Evolutionary conservation across 1,140 invertebrate species (phyloP).

Genomic region (Drusus annulatus): DNA sequence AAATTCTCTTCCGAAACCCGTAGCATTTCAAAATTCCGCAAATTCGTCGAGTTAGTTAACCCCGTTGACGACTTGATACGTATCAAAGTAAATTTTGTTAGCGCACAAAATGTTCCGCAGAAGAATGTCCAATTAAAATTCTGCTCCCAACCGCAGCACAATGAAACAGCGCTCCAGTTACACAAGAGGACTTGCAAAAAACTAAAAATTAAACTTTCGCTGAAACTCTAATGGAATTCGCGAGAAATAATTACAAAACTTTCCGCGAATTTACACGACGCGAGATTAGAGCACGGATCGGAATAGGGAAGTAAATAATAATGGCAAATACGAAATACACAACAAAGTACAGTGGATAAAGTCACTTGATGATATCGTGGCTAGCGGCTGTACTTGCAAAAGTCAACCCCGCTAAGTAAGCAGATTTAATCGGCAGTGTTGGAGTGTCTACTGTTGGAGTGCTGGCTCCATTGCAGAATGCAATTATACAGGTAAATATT

Average conservation of each 20-base stretch:
- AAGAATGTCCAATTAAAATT: slow-evolving; percentile 46
- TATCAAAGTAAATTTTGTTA: slow-evolving; percentile 32
- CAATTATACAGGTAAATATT: slow-evolving; percentile 56
- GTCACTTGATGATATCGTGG: slow-evolving; percentile 28
- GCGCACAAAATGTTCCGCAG: slow-evolving; percentile 18
- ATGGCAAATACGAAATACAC: slow-evolving; percentile 23
- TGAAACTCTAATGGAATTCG: slow-evolving; percentile 15
- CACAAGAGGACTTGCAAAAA: slow-evolving; percentile 27
- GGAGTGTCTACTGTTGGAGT: slow-evolving; percentile 40
- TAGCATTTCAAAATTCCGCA: not conserved
- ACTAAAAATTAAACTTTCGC: slow-evolving; percentile 25
- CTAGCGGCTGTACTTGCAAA: too few relatives aligned
- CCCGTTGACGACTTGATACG: slow-evolving; percentile 4
- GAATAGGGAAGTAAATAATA: slow-evolving; percentile 26
- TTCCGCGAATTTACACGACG: slow-evolving; percentile 43
- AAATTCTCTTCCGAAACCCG: too few relatives aligned
- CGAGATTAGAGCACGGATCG: not conserved
- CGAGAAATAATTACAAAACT: slow-evolving; percentile 42
- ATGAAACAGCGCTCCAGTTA: slow-evolving; percentile 28
- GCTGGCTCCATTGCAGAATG: slow-evolving; percentile 50
- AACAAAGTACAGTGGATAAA: slow-evolving; percentile 29
- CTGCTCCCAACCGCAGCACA: not conserved
- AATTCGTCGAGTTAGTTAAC: slow-evolving; percentile 2
- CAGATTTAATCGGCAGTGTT: slow-evolving; percentile 56
- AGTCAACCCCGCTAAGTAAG: slow-evolving; percentile 3